Conservation (phyloP, 2,113 vertebrate species). For the Gopherus flavomarginatus region DNA sequence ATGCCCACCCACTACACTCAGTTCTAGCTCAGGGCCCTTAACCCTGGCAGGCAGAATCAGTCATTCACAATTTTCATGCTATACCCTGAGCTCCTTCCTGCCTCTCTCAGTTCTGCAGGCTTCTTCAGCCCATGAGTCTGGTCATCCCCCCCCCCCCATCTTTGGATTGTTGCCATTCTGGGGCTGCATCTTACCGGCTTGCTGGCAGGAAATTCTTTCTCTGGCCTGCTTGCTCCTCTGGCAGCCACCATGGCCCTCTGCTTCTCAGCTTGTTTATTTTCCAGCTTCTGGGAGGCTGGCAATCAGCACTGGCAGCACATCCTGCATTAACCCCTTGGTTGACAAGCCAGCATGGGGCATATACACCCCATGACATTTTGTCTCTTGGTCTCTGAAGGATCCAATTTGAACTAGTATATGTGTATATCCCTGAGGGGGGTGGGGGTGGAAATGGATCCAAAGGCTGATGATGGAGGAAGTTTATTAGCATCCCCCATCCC, state of each 20-base stretch:
- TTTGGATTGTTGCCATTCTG: not conserved
- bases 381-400: not conserved
- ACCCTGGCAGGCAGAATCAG: not conserved
- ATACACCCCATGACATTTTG: not conserved
- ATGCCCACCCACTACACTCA: not conserved
- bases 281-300: not conserved
- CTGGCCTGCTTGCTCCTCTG: not conserved
- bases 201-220: not conserved
- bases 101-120: not conserved
- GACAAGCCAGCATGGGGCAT: not conserved
- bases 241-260: not conserved
- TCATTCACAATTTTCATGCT: not conserved
- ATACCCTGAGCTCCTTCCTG: not conserved
- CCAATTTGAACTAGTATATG: not conserved
- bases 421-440: not conserved
- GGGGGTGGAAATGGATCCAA: not conserved
- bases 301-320: not conserved
- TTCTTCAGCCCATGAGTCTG: not conserved
- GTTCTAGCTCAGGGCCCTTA: not conserved
- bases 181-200: not conserved
- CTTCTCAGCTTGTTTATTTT: not conserved
- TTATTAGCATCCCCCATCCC: not conserved
- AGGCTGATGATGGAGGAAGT: not conserved
- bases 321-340: not conserved
- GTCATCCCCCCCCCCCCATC: not conserved